Conservation (phyloP, 2,113 vertebrate species). For the Lepus timidus region DNA sequence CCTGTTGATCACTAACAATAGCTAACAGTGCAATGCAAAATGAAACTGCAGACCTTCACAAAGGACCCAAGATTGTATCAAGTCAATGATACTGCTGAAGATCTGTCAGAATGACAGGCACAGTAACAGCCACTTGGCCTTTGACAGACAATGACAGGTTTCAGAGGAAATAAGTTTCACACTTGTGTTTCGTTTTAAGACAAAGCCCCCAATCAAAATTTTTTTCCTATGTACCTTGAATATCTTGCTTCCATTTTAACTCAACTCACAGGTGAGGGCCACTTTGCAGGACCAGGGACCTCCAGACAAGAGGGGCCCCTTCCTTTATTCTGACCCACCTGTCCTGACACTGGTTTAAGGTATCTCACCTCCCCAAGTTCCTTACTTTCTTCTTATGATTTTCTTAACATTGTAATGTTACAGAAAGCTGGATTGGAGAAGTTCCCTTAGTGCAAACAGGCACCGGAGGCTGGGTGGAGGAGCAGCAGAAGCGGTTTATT, state of each 20-base stretch:
- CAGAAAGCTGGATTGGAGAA: too few species aligned
- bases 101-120: not conserved
- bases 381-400: slow-evolving; percentile 8
- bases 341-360: not conserved
- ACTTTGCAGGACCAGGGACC: not conserved
- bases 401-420: not conserved
- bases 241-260: not conserved
- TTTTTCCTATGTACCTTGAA: not conserved
- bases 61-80: not conserved
- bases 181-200: slow-evolving; percentile 27
- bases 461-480: too few species aligned
- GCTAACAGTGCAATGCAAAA: slow-evolving; percentile 7
- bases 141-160: not conserved
- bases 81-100: not conserved
- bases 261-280: not conserved
- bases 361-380: not conserved
- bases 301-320: not conserved
- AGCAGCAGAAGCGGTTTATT: too few species aligned
- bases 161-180: not conserved
- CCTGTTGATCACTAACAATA: not conserved
- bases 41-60: not conserved
- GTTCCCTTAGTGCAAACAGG: too few species aligned
- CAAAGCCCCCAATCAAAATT: not conserved
- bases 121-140: not conserved
- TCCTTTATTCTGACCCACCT: not conserved